Evolutionary conservation across 2,888 invertebrate species (phyloP), one percentile per base, ranked within the genome.

Genomic region (Agriopis leucophaearia): DNA sequence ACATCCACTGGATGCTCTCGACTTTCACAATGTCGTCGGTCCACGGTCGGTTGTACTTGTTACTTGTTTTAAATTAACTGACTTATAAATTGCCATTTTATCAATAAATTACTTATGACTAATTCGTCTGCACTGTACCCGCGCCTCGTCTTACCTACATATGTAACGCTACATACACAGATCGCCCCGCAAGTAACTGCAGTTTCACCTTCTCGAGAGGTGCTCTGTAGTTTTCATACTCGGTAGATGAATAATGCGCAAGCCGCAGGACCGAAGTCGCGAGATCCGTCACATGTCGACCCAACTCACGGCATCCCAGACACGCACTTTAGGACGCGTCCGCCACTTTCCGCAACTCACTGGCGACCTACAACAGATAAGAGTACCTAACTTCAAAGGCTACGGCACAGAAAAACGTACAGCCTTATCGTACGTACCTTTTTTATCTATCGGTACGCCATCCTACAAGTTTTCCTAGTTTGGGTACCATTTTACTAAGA

Each of bases 241-340:
- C 64, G 27, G 10, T 45, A 48, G 65, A 65, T 83, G 80, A 83
- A 81, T 82, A 77, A 83, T 83, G 77, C 76, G 75, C 74, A 52
- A 45, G 47, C 62, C 54, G 54, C 48, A 12, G 62, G 27, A 36
- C 12, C 55, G 66, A 64, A 66, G 67, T 78, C 81, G 71, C 81
- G 75, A 76, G 86, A 86, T 86, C 86, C 83, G 80, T 86, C 87
- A 81, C 80, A 74, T 74, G 84, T 84, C 84, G 75, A 81, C 84
- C 82, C 74, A 71, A 68, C 79, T 79, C 79, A 77, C 70, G 62
- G 72, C 73, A 77, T 75, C 52, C 45, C 44, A 44, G 44, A 51
- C 50, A 15, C 35, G 54, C 38, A 48, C 51, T 62, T 10, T 35
- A 15, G 59, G 50, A n/a, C 40, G 54, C 27, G 27, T 27, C 27